Base-by-base conservation (phyloP, 2,888 invertebrate species). In the Sthenelais limicola region DNA sequence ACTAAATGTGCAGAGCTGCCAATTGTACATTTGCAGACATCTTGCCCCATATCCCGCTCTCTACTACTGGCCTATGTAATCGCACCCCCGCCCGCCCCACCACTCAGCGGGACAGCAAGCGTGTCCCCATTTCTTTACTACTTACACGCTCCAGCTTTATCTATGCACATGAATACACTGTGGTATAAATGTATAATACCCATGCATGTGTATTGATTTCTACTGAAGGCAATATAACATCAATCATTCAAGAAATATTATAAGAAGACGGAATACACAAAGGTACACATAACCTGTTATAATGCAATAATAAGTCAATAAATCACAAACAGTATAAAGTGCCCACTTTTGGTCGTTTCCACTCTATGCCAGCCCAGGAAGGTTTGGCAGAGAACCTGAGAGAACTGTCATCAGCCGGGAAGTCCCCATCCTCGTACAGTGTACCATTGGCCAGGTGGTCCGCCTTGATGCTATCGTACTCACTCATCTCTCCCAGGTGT, bases 331-430 rank as follows among this genome's bases (percentile, higher is more conserved):
- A 24, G 7, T 18, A 26, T 4, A 4, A 56, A 3, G 24, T 9
- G 33, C 68, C 12, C 35, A 68, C 68, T 5, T 68, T 28, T 3
- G 68, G 68, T 9, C 68, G 2, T 26, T 52, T 51, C 68, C 68
- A 68, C 26, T 68, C 68, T 26, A 68, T 68, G 51, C 24, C 48
- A 33, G 7, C 52, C 68, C 68, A 68, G 52, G n/a, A n/a, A 4
- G 47, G 48, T 33, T 48, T 48, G 18, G 28, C 35, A n/a, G 24
- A 12, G 49, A 21, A 51, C 12, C 3, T 21, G 2, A 68, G 48
- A 18, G 68, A 68, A n/a, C 24, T 24, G 26, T 33, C n/a, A 9
- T 47, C 68, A 21, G 68, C 68, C 9, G 51, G 51, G 51, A 68
- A 68, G 24, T 68, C 68, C 26, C 32, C 51, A 30, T 68, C 68